Evolutionary conservation across 2,797 vertebrate species (phyloP).

Genomic region (Halcyon chelicuti): DNA sequence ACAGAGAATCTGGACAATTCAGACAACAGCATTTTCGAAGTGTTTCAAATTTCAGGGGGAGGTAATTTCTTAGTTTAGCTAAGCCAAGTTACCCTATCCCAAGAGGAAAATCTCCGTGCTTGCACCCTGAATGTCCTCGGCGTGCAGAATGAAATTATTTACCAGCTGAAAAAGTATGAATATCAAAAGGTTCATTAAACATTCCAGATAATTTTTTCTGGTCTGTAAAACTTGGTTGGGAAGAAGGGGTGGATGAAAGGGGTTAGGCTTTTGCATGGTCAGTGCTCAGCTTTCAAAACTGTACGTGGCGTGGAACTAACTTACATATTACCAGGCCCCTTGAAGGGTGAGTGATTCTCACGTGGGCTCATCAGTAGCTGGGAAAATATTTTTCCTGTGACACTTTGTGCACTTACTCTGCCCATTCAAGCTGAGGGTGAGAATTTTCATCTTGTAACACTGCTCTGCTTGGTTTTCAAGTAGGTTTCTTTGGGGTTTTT

Average conservation of each 20-base stretch:
- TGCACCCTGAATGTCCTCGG: constrained; percentile 41
- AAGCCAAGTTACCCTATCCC: constrained; percentile 2
- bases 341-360: background rate
- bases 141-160: constrained; percentile 47
- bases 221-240: constrained; percentile 43
- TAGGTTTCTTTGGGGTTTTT: background rate
- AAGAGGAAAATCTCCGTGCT: constrained; percentile 11
- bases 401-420: background rate
- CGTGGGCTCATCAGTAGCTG: background rate
- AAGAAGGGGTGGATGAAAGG: constrained; percentile 45
- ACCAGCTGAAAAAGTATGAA: constrained; percentile 42
- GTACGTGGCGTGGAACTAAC: background rate
- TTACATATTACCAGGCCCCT: background rate
- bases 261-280: background rate
- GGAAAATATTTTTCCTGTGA: constrained; percentile 36
- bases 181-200: constrained; percentile 62
- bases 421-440: background rate
- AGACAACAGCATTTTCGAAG: constrained; percentile 8
- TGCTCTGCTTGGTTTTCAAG: background rate
- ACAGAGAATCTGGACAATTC: constrained; percentile 15
- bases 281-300: constrained; percentile 34
- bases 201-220: constrained; percentile 54
- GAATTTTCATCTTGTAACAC: background rate
- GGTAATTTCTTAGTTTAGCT: constrained; percentile 45
- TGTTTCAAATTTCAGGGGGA: constrained; percentile 31